phyloP scores from a whole-genome alignment of 2,113 vertebrate genomes.

The Crotalus viridis region DNA sequence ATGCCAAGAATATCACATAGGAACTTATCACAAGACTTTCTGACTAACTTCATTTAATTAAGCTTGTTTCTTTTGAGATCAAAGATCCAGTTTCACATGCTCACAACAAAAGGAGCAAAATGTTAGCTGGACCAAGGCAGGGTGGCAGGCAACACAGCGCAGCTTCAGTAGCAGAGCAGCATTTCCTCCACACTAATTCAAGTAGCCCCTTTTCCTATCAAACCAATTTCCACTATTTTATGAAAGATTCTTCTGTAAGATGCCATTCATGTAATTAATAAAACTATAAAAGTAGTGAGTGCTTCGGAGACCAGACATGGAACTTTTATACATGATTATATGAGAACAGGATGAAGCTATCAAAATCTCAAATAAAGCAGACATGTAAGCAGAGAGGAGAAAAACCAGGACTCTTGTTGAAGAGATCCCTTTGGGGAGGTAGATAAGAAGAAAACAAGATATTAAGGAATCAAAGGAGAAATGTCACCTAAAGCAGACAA shows the following conservation, averaged over 20 bases:
- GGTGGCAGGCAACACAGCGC: not conserved
- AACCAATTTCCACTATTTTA: not conserved
- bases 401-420: not conserved
- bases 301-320: slow-evolving; percentile 8
- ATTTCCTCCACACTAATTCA: slow-evolving; percentile 31
- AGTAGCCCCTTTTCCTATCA: slow-evolving; percentile 12
- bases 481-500: not conserved
- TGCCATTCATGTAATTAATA: slow-evolving; percentile 28
- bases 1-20: slow-evolving; percentile 32
- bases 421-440: not conserved
- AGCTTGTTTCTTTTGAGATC: slow-evolving; percentile 22
- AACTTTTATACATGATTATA: slow-evolving; percentile 6
- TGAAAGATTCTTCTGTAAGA: not conserved
- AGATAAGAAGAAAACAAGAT: not conserved
- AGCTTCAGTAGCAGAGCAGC: not conserved
- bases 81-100: slow-evolving; percentile 15
- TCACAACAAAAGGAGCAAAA: not conserved
- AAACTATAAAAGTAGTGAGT: slow-evolving; percentile 19
- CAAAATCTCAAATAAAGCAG: not conserved
- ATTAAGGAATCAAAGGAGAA: not conserved
- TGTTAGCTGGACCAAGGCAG: not conserved
- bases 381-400: not conserved
- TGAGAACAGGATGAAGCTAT: not conserved
- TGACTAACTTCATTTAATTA: slow-evolving; percentile 28
- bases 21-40: slow-evolving; percentile 29